A percentile compares a stretch with the other conserved stretches of the same genome.
phyloP scores from a whole-genome alignment of 1,140 invertebrate genomes.

The Zaprionus gabonicus region DNA sequence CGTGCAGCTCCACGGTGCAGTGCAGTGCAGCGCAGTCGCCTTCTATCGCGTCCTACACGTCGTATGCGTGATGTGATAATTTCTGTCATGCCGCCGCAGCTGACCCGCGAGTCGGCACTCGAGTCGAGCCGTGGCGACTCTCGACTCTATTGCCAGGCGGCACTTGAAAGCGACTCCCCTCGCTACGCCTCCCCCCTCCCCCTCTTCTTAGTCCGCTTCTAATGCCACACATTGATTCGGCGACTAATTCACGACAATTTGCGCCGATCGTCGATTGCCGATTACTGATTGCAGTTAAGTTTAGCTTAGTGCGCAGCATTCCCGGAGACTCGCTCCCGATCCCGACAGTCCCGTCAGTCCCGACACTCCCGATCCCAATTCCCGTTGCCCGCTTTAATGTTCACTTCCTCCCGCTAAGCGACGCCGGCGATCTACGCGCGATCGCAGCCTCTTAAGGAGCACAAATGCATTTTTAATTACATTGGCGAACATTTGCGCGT shows the following conservation, averaged over 20 bases:
- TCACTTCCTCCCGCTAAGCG: conserved; percentile 46
- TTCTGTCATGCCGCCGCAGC: conserved; percentile 43
- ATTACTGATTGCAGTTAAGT: conserved; percentile 4
- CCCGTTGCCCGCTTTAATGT: conserved; percentile 24
- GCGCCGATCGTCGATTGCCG: conserved; percentile 55
- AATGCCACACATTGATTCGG: conserved; percentile 64
- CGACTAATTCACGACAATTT: conserved; percentile 77
- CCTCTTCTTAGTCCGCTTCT: conserved; percentile 17
- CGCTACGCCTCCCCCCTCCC: not conserved
- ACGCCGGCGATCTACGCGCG: conserved; percentile 48
- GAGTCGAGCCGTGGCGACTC: conserved; percentile 12
- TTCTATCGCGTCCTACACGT: conserved; percentile 66
- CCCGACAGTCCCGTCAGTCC: not conserved
- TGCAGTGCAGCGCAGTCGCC: not conserved
- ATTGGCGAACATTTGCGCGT: conserved; percentile 73
- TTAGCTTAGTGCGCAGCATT: conserved; percentile 7
- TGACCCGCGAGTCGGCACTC: not conserved
- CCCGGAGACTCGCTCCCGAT: conserved; percentile 3
- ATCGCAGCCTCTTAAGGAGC: conserved; percentile 52
- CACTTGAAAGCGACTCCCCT: conserved; percentile 38
- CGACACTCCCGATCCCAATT: not conserved
- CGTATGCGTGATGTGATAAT: conserved; percentile 82
- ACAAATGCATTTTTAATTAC: conserved; percentile 81
- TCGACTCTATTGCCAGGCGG: conserved; percentile 19
- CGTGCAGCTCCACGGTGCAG: conserved; percentile 50